These are phyloP conservation scores for Holacanthus passer DNA, from an alignment of 2,113 vertebrate genomes.

Conservation along the genomic window DNA sequence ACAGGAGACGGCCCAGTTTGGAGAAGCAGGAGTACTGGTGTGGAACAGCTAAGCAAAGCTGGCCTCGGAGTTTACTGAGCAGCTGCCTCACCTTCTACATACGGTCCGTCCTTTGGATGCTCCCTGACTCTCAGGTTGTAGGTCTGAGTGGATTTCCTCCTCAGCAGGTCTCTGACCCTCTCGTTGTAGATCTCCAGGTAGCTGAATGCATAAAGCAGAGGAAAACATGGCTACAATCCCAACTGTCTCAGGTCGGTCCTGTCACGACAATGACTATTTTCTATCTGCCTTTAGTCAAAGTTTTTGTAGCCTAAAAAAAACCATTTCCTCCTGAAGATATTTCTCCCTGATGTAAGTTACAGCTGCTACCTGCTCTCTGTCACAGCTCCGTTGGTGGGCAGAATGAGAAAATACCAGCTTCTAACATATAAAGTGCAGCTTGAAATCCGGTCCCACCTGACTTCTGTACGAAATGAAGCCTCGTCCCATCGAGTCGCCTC, in stretches of 20 bases:
- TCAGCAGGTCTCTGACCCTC: constrained; percentile 93
- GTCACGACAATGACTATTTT: neutral
- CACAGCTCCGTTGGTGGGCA: neutral
- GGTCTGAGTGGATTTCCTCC: constrained; percentile 94
- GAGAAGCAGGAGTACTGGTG: too few relatives aligned
- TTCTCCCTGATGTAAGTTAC: neutral
- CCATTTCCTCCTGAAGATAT: neutral
- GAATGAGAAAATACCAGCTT: neutral
- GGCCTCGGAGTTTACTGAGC: neutral
- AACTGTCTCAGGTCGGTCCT: neutral
- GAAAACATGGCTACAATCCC: neutral
- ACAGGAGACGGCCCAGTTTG: too few relatives aligned
- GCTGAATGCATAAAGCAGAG: constrained; percentile 77
- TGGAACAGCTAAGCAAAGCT: too few relatives aligned
- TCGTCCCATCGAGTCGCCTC: constrained; percentile 90
- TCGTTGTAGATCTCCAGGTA: constrained; percentile 99
- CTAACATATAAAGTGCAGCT: neutral
- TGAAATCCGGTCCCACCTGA: constrained; percentile 86
- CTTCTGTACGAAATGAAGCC: constrained; percentile 95
- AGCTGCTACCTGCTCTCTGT: too few relatives aligned
- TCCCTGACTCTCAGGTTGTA: constrained; percentile 95
- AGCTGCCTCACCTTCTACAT: constrained; percentile 90
- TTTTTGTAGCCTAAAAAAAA: neutral
- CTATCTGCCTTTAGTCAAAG: neutral
- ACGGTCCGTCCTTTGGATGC: constrained; percentile 96